A percentile compares a stretch with the other conserved stretches of the same genome.
Evolutionary conservation across 1,140 invertebrate species (phyloP).

Genomic region (Drosophila seguyi): DNA sequence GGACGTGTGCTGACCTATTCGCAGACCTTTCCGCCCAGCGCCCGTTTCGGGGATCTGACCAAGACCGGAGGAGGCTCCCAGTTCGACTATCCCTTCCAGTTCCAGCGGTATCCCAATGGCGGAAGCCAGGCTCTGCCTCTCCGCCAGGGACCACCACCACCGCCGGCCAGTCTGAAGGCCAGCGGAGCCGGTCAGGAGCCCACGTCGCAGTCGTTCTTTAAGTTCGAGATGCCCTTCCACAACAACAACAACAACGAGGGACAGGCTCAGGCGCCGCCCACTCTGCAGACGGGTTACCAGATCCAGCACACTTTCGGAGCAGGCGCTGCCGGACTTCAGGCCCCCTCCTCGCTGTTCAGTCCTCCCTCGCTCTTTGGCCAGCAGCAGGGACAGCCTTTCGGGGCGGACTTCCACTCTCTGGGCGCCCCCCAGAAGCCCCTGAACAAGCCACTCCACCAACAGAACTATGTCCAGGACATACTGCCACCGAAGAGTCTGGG

Average conservation of each 20-base stretch:
- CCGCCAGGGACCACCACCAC: slow-evolving; percentile 46
- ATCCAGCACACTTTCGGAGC: slow-evolving; percentile 78
- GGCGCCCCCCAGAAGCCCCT: slow-evolving; percentile 57
- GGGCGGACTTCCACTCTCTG: slow-evolving; percentile 60
- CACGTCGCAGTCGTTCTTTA: slow-evolving; percentile 83
- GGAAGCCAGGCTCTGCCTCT: slow-evolving; percentile 53
- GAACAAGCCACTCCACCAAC: slow-evolving; percentile 74
- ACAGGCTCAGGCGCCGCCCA: slow-evolving; percentile 60
- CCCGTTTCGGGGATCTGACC: slow-evolving; percentile 65
- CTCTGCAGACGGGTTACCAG: slow-evolving; percentile 80
- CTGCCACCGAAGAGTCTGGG: slow-evolving; percentile 49
- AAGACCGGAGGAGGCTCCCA: slow-evolving; percentile 50
- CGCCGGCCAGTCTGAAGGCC: slow-evolving; percentile 38
- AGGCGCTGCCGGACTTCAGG: slow-evolving; percentile 24
- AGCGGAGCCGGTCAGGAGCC: slow-evolving; percentile 60
- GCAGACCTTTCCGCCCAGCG: slow-evolving; percentile 78
- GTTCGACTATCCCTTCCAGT: slow-evolving; percentile 79
- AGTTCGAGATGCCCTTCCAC: slow-evolving; percentile 84
- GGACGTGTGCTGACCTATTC: slow-evolving; percentile 81
- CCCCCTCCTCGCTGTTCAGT: slow-evolving; percentile 74
- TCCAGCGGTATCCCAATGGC: slow-evolving; percentile 65
- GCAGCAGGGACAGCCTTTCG: slow-evolving; percentile 54
- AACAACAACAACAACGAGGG: slow-evolving; percentile 37
- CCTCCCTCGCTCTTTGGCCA: slow-evolving; percentile 69
- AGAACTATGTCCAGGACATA: slow-evolving; percentile 73